phyloP scores from a whole-genome alignment of 2,888 invertebrate genomes.

The Acanthosoma haemorrhoidale region DNA sequence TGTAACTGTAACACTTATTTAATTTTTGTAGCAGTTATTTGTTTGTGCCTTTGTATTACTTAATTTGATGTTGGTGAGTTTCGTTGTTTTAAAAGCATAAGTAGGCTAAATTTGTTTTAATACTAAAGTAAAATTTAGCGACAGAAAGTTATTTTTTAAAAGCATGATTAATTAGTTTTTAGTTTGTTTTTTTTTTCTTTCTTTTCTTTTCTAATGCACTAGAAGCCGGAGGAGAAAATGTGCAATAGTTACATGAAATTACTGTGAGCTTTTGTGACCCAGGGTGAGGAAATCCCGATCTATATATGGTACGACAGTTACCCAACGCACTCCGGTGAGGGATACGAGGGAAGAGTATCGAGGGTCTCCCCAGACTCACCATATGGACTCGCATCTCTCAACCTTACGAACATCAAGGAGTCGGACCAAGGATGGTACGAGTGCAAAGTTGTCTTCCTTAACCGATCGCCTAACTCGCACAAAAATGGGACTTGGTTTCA shows the following conservation, averaged over 20 bases:
- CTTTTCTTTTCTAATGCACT: conserved; percentile 43
- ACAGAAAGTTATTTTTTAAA: neutral
- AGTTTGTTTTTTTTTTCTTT: conserved; percentile 33
- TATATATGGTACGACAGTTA: conserved; percentile 98
- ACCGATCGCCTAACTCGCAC: conserved; percentile 84
- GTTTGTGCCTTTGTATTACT: neutral
- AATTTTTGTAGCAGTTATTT: too few species aligned
- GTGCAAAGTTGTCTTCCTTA: conserved; percentile 89
- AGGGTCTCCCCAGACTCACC: conserved; percentile 81
- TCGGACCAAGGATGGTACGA: conserved; percentile 96
- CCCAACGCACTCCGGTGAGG: conserved; percentile 91
- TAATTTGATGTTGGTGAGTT: too few species aligned
- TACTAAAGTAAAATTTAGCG: neutral
- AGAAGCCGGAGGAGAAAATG: neutral
- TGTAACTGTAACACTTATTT: too few species aligned
- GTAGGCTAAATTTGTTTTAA: too few species aligned
- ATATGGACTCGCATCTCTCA: conserved; percentile 88
- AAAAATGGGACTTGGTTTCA: conserved; percentile 98
- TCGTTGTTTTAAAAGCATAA: too few species aligned
- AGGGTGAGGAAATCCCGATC: conserved; percentile 94
- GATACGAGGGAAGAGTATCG: conserved; percentile 86
- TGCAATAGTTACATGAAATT: conserved; percentile 8
- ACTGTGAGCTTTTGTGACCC: conserved; percentile 41
- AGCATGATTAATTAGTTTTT: conserved; percentile 8
- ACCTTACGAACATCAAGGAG: conserved; percentile 89